These are phyloP conservation scores for Mythimna loreyi DNA, from an alignment of 2,888 invertebrate genomes.

Conservation along the genomic window DNA sequence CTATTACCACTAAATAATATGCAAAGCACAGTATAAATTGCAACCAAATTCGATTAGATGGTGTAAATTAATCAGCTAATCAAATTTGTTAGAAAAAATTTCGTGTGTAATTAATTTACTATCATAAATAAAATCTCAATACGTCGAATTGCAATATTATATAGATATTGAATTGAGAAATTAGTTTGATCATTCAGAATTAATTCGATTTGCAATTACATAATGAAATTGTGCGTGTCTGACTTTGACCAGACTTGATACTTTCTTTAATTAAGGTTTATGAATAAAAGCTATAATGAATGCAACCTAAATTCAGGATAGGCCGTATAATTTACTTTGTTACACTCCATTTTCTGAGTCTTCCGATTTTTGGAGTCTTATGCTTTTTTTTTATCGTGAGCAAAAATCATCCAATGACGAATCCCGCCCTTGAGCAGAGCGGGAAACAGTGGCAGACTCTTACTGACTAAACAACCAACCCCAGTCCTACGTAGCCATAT, in stretches of 20 bases:
- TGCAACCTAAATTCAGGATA: too few species aligned
- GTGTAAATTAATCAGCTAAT: constrained; percentile 10
- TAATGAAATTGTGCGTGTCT: constrained; percentile 35
- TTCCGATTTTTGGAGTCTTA: too few species aligned
- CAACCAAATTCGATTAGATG: too few species aligned
- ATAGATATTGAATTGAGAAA: constrained; percentile 16
- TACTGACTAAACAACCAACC: too few species aligned
- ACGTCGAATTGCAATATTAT: constrained; percentile 12
- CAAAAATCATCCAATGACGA: too few species aligned
- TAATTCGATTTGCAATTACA: constrained; percentile 29
- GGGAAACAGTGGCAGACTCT: too few species aligned
- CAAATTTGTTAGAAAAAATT: constrained; percentile 22
- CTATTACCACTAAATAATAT: constrained; percentile 5
- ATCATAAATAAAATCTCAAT: constrained; percentile 26
- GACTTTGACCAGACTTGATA: constrained; percentile 14
- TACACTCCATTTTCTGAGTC: too few species aligned
- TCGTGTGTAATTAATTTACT: constrained; percentile 26
- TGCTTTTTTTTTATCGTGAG: too few species aligned
- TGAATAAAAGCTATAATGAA: too few species aligned
- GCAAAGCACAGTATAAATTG: constrained; percentile 10
- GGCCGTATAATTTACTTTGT: too few species aligned
- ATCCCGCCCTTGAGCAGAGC: too few species aligned
- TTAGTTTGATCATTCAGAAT: constrained; percentile 26
- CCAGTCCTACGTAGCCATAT: too few species aligned
- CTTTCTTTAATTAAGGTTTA: constrained; percentile 21